A percentile compares a stretch with the other conserved stretches of the same genome.
These are phyloP conservation scores for Harpalus rufipes DNA, from an alignment of 2,888 invertebrate species.

Conservation along the genomic window DNA sequence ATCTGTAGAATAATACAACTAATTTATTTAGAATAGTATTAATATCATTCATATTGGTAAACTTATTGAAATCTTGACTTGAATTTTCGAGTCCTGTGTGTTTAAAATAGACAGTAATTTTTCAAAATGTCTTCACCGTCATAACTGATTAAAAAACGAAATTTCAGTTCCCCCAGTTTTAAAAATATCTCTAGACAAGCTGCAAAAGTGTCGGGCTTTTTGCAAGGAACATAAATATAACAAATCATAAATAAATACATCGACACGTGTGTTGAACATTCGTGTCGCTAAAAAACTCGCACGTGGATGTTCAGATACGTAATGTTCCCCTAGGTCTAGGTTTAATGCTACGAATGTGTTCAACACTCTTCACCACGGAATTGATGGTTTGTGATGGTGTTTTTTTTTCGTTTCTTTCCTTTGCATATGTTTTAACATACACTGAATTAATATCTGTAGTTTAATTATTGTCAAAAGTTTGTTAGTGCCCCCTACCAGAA, in stretches of 20 bases:
- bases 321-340: too few relatives aligned
- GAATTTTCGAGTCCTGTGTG: too few relatives aligned
- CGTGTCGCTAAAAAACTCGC: not conserved
- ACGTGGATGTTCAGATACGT: too few relatives aligned
- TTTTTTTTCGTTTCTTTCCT: too few relatives aligned
- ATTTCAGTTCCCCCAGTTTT: not conserved
- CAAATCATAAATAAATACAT: conserved; percentile 51
- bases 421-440: too few relatives aligned
- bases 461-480: too few relatives aligned
- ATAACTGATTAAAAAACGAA: conserved; percentile 11
- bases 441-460: too few relatives aligned
- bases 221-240: conserved; percentile 51
- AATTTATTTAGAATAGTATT: conserved; percentile 7
- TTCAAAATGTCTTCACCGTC: not conserved
- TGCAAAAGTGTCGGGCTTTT: conserved; percentile 20
- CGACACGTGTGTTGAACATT: not conserved
- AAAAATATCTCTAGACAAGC: conserved; percentile 20
- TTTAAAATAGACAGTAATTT: not conserved
- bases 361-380: too few relatives aligned
- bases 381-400: too few relatives aligned
- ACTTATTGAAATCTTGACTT: too few relatives aligned
- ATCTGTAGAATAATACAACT: not conserved
- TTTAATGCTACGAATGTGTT: too few relatives aligned
- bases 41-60: not conserved
- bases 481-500: too few relatives aligned